These are phyloP conservation scores for Cepaea nemoralis DNA, from an alignment of 1,140 invertebrate species.

Conservation along the genomic window DNA sequence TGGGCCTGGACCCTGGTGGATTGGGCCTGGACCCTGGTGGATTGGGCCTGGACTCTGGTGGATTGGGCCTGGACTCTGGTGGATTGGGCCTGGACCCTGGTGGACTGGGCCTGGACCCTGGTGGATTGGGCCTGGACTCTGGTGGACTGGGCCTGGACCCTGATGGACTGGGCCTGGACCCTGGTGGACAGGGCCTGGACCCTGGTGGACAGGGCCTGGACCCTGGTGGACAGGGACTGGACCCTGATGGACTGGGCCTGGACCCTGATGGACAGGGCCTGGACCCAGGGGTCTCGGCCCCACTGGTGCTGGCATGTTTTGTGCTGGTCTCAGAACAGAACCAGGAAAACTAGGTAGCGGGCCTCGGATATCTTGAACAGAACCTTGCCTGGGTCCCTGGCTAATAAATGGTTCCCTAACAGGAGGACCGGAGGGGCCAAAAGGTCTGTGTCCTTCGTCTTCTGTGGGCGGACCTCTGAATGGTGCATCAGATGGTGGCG, in stretches of 20 bases:
- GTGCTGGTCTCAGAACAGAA: not conserved
- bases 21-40: too few relatives aligned
- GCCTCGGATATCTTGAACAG: not conserved
- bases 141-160: too few relatives aligned
- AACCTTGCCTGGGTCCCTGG: constrained; percentile 19
- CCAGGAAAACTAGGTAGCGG: not conserved
- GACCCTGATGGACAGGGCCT: not conserved
- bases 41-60: too few relatives aligned
- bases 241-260: not conserved
- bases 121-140: too few relatives aligned
- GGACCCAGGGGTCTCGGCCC: not conserved
- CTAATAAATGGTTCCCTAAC: constrained; percentile 1
- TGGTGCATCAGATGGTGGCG: constrained; percentile 38
- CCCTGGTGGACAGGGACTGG: too few relatives aligned
- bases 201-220: too few relatives aligned
- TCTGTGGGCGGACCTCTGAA: constrained; percentile 30
- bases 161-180: too few relatives aligned
- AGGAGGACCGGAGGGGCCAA: not conserved
- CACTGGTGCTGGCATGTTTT: not conserved
- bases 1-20: too few relatives aligned
- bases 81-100: too few relatives aligned
- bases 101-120: too few relatives aligned
- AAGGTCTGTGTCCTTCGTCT: constrained; percentile 10
- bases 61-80: too few relatives aligned
- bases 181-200: too few relatives aligned